Base-by-base conservation (phyloP, 2,113 vertebrate species). In the Pygoscelis antarcticus region DNA sequence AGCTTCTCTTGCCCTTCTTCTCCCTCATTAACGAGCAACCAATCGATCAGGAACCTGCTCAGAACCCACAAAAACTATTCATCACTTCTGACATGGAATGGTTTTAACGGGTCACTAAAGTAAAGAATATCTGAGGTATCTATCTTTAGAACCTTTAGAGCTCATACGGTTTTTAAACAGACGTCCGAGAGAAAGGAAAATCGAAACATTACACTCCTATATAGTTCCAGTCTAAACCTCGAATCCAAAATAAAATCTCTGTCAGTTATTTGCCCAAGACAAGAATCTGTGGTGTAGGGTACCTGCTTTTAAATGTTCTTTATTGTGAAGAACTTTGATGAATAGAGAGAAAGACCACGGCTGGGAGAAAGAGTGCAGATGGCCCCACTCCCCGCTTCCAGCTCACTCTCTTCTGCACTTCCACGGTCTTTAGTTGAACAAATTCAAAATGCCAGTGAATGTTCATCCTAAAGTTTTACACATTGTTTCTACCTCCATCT, bases 41-140 rank as follows among this genome's bases (percentile, higher is more conserved):
- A 90, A 98, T 98, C 94, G 79, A 98, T 98, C 89, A 97, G 93
- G 93, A 97, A 95, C 92, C 92, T 94, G 94, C 92, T 97, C 97
- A 97, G 97, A 98, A 98, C 87, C 94, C 90, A 96, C 92, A 97
- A 96, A 98, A 98, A 96, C 96, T 97, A 98, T 98, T 97, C 94
- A 98, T 98, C 98, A 97, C 93, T 97, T 97, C 85, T 98, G 97
- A 97, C 91, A 95, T 8, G 18, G 69, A 93, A 80, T 86, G 68
- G 86, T 95, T 98, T 97, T 97, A 97, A 95, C 88, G 97, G 87
- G 85, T 94, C 89, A 85, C 68, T 91, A 89, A 96, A 97, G 49
- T 70, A 96, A 97, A 97, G 87, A 91, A 82, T 88, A 97, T 93
- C 57, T 97, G 94, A 88, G 80, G 52, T 92, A 96, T 44, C 80